Base-by-base conservation (phyloP, 2,888 invertebrate genomes). In the Hemistola chrysoprasaria region DNA sequence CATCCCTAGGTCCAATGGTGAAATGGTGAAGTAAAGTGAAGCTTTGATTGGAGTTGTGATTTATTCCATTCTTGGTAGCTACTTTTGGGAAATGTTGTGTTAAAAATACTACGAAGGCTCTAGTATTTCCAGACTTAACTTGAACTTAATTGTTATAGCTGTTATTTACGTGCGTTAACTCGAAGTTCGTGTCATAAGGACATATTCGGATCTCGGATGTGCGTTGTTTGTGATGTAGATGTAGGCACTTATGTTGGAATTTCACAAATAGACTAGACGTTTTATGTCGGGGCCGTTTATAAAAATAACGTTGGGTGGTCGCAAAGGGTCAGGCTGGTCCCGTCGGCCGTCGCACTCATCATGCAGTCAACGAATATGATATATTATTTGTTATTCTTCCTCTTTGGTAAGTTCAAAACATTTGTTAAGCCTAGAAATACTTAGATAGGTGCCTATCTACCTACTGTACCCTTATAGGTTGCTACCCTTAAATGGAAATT, bases 241-340 rank as follows among this genome's bases (percentile, higher is more conserved):
- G 75, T 80, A 81, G 16, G 16, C 80, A 81, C 78, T 56, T 78
- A 70, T 66, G 73, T 77, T 64, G 75, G 71, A 75, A 78, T 80
- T 79, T 84, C 83, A 65, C 78, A 85, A 85, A 86, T 78, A 77
- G 83, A 84, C 61, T 78, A 79, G 78, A 80, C 78, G 70, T 81
- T 86, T 80, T 71, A 83, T 83, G 86, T 83, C 81, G 85, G 77
- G 82, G 76, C 70, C 78, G 80, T 63, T 75, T 84, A 73, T 78
- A 86, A 82, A 87, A 87, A 87, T 87, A 87, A 87, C 85, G 79
- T 77, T 74, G 73, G 69, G 66, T 76, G 71, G 70, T 78, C 71
- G 75, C 70, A 67, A 72, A 66, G 66, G 64, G 65, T 71, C 71
- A 68, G 69, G 60, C 66, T 72, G 69, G 68, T 63, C 70, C 64